Conservation (phyloP, 2,797 vertebrate species). For the Tapirus indicus region DNA sequence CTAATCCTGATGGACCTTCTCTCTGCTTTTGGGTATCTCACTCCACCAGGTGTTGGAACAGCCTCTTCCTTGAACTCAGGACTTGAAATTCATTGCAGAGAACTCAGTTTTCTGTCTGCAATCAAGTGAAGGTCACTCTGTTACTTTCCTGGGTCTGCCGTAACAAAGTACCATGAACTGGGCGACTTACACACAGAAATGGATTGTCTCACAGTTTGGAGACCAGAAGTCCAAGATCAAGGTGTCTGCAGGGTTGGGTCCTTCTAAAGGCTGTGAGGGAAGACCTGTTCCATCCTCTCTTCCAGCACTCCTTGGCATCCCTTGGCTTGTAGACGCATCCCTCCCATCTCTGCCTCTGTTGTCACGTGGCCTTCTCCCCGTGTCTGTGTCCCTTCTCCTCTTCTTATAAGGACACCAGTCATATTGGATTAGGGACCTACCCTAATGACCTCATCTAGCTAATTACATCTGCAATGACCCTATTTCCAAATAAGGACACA, state of each 20-base stretch:
- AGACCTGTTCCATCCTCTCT: fast-evolving
- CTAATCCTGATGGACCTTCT: background rate
- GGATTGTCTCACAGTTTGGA: background rate
- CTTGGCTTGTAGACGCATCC: fast-evolving
- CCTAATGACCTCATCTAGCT: background rate
- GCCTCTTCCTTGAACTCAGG: background rate
- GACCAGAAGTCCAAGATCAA: background rate
- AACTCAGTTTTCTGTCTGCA: background rate
- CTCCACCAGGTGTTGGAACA: fast-evolving
- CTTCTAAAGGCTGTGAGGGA: background rate
- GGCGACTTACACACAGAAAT: background rate
- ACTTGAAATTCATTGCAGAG: no score
- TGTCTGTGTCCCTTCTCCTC: background rate
- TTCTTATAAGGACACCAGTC: background rate
- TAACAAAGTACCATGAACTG: fast-evolving
- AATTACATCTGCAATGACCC: background rate
- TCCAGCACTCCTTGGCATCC: background rate
- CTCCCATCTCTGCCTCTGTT: background rate
- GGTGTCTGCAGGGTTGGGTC: background rate
- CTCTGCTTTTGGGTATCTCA: background rate
- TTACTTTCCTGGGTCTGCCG: fast-evolving
- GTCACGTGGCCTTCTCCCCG: fast-evolving
- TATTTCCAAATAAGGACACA: background rate
- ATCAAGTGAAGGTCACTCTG: background rate
- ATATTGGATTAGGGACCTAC: no score